A percentile compares a stretch with the other conserved stretches of the same genome.
Conservation (phyloP, 1,140 invertebrate genomes). For the Drosophila miranda region DNA sequence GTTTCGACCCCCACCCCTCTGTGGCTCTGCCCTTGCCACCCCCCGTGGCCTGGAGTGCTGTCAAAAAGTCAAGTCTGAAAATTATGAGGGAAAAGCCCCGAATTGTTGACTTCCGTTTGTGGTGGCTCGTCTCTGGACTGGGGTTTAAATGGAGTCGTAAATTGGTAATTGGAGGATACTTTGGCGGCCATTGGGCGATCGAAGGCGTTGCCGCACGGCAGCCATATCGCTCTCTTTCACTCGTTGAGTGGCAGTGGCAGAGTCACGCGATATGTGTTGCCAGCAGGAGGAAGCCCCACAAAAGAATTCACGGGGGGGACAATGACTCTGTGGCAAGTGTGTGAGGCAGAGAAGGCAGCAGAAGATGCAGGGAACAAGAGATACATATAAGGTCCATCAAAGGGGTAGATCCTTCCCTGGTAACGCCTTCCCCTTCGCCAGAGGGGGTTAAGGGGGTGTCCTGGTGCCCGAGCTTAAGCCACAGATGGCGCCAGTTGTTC, state of each 20-base stretch:
- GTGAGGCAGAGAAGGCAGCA: neutral
- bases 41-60: constrained; percentile 4
- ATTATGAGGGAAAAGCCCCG: constrained; percentile 47
- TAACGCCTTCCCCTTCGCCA: no score
- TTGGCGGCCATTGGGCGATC: constrained; percentile 60
- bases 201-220: constrained; percentile 52
- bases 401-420: neutral
- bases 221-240: neutral
- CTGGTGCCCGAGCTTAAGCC: constrained; percentile 1
- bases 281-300: constrained; percentile 43
- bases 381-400: no score
- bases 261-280: constrained; percentile 57
- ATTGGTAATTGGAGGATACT: constrained; percentile 58
- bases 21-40: neutral
- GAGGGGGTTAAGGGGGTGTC: no score
- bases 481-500: constrained; percentile 51
- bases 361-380: neutral
- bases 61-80: constrained; percentile 53
- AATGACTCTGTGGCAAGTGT: constrained; percentile 34
- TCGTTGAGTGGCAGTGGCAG: constrained; percentile 23
- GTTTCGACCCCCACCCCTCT: neutral
- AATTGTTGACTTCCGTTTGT: constrained; percentile 52
- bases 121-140: neutral
- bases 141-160: constrained; percentile 57
- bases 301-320: constrained; percentile 4